A percentile compares a stretch with the other conserved stretches of the same genome.
Conservation (phyloP, 2,797 vertebrate species). For the Falco naumanni region DNA sequence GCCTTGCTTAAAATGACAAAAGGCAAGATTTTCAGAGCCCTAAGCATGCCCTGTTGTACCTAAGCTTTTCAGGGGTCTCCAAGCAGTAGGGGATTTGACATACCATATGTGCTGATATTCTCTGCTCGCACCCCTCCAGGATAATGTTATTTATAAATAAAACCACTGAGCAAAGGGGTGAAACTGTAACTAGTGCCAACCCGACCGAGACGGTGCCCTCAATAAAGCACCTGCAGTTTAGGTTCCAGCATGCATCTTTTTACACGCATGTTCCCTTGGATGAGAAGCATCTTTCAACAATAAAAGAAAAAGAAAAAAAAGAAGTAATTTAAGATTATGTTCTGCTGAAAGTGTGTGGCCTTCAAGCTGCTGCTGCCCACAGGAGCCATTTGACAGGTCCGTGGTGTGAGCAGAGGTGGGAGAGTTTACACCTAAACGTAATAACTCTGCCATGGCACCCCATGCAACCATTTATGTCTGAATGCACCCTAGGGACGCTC, state of each 20-base stretch:
- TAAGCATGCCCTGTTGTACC: background rate
- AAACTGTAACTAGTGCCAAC: background rate
- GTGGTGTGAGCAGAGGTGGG: rapidly evolving
- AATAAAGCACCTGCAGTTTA: constrained; percentile 52
- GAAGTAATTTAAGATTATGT: constrained; percentile 22
- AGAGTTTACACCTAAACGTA: background rate
- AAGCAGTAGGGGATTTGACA: constrained; percentile 44
- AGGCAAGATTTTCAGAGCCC: background rate
- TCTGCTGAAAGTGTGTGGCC: background rate
- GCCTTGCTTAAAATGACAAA: background rate
- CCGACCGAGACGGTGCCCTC: background rate
- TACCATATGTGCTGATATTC: constrained; percentile 63
- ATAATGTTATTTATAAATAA: constrained; percentile 67
- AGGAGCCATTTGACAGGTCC: background rate
- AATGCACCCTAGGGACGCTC: background rate
- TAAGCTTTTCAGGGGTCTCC: constrained; percentile 39
- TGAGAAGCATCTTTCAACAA: background rate
- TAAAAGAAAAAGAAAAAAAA: background rate
- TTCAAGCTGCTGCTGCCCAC: background rate
- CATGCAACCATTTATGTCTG: background rate
- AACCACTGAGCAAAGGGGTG: constrained; percentile 30
- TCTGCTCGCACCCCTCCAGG: constrained; percentile 33
- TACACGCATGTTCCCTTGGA: rapidly evolving
- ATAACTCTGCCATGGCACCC: background rate
- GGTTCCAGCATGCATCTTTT: background rate